Conservation (phyloP, 2,888 invertebrate genomes). For the Leistus spinibarbis region DNA sequence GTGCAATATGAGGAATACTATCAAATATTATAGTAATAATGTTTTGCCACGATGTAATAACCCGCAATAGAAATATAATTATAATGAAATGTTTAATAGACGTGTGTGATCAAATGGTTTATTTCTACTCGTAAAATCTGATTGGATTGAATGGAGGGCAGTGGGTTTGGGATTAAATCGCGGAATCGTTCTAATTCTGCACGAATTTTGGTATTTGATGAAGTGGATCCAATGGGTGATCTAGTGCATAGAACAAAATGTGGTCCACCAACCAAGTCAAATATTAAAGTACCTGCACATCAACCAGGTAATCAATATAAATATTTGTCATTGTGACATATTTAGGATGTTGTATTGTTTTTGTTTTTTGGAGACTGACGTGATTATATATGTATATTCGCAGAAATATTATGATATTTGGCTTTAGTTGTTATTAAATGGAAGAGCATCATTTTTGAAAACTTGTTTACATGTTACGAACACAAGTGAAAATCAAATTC, state of each 20-base stretch:
- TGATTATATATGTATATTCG: background rate
- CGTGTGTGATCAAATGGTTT: background rate
- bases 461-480: too few relatives aligned
- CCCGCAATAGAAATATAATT: background rate
- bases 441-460: too few relatives aligned
- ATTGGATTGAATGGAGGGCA: slow-evolving; percentile 44
- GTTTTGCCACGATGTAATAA: background rate
- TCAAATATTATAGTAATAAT: background rate
- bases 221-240: slow-evolving; percentile 65
- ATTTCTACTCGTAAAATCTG: background rate
- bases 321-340: background rate
- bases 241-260: slow-evolving; percentile 49
- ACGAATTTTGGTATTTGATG: slow-evolving; percentile 78
- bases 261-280: slow-evolving; percentile 43
- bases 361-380: background rate
- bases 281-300: slow-evolving; percentile 44
- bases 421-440: too few relatives aligned
- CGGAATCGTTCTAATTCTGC: slow-evolving; percentile 66
- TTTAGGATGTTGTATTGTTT: background rate
- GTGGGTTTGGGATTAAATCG: slow-evolving; percentile 50
- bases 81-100: background rate
- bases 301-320: slow-evolving; percentile 46
- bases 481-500: too few relatives aligned
- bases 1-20: background rate
- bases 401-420: background rate